Percentiles rank a stretch among this genome's conserved stretches.
Conservation (phyloP, 2,797 vertebrate genomes). For the Dallia pectoralis region DNA sequence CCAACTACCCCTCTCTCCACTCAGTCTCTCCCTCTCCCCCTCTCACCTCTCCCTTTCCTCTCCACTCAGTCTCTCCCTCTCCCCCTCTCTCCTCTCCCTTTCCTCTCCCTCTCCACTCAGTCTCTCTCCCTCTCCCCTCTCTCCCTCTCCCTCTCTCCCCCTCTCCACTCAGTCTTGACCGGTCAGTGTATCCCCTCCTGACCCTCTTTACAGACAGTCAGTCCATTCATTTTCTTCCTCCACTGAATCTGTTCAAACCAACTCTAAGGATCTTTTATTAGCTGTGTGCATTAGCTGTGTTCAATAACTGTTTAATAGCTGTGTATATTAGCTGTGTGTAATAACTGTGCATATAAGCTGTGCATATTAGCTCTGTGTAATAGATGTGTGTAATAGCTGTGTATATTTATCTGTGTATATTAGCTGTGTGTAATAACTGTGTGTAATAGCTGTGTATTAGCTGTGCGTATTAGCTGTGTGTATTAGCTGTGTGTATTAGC, state of each 20-base stretch:
- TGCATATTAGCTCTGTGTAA: no score
- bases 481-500: no score
- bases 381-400: no score
- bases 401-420: no score
- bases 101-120: not conserved
- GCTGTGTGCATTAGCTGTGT: no score
- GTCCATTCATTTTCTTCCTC: constrained; percentile 47
- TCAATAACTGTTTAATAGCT: no score
- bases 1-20: not conserved
- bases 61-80: constrained; percentile 49
- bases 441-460: no score
- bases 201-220: constrained; percentile 53
- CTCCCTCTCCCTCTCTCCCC: not conserved
- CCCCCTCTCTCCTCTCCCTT: constrained; percentile 43
- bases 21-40: not conserved
- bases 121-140: no score
- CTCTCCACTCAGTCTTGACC: not conserved
- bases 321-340: no score
- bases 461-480: no score
- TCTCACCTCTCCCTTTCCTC: not conserved
- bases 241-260: constrained; percentile 36
- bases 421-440: no score
- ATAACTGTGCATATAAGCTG: no score
- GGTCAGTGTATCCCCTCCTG: constrained; percentile 54
- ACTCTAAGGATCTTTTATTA: constrained; percentile 69